Conservation (phyloP, 2,113 vertebrate genomes). For the Leptosomus discolor region DNA sequence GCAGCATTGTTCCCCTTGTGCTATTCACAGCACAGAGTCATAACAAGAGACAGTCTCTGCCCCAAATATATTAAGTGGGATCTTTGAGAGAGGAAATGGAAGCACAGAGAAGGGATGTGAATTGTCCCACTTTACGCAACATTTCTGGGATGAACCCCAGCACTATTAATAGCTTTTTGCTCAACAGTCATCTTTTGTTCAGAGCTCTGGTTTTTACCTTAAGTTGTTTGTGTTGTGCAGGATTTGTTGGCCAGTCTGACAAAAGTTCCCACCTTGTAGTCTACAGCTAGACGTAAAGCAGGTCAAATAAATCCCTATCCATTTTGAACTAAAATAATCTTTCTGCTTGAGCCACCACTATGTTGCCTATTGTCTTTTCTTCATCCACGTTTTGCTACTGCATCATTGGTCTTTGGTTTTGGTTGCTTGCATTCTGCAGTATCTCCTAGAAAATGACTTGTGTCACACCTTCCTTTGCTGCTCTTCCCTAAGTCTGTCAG, state of each 20-base stretch:
- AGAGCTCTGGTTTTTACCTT: slow-evolving; percentile 46
- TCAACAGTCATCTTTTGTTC: slow-evolving; percentile 56
- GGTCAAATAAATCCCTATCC: background rate
- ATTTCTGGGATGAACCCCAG: slow-evolving; percentile 59
- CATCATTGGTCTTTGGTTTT: background rate
- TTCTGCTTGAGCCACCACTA: background rate
- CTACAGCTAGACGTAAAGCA: background rate
- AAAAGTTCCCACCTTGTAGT: background rate
- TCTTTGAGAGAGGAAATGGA: slow-evolving; percentile 55
- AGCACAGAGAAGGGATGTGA: slow-evolving; percentile 42
- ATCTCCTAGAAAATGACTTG: background rate
- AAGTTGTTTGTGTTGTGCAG: slow-evolving; percentile 1
- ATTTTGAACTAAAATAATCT: background rate
- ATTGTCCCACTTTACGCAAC: slow-evolving; percentile 51
- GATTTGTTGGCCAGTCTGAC: background rate
- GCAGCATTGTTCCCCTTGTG: slow-evolving; percentile 34
- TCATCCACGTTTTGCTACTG: background rate
- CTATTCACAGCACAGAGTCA: slow-evolving; percentile 44
- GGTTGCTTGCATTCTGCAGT: background rate
- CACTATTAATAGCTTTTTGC: slow-evolving; percentile 60
- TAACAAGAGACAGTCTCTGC: slow-evolving; percentile 34
- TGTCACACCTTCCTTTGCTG: background rate
- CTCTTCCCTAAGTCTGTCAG: background rate
- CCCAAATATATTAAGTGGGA: slow-evolving; percentile 45
- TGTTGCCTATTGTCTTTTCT: background rate